Conservation (phyloP, 2,888 invertebrate genomes). For the Ophion obscuratus region DNA sequence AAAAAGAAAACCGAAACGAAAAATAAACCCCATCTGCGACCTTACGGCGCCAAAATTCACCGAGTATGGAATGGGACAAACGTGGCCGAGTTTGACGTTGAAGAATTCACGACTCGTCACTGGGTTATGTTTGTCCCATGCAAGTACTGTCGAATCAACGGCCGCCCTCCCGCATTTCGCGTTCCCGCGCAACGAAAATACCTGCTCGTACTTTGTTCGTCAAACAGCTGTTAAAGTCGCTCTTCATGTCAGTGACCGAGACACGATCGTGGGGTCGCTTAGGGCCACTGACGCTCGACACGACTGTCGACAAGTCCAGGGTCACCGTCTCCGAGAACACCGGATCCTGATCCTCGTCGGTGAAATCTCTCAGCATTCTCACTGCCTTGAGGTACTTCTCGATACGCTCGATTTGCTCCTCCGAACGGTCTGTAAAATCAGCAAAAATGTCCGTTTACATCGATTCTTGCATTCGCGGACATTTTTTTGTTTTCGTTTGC, state of each 20-base stretch:
- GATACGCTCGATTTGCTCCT: slow-evolving; percentile 91
- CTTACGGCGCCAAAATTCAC: background rate
- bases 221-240: slow-evolving; percentile 94
- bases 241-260: slow-evolving; percentile 94
- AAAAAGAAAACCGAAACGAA: background rate
- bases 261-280: slow-evolving; percentile 99
- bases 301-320: slow-evolving; percentile 94
- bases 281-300: slow-evolving; percentile 98
- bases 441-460: background rate
- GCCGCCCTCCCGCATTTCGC: background rate
- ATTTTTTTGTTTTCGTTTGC: background rate
- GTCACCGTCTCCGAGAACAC: slow-evolving; percentile 93
- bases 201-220: slow-evolving; percentile 91
- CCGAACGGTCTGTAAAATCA: slow-evolving; percentile 88
- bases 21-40: background rate
- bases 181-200: background rate
- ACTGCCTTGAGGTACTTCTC: slow-evolving; percentile 93
- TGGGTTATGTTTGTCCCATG: slow-evolving; percentile 82
- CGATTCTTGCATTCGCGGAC: background rate
- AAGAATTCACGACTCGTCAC: slow-evolving; percentile 75
- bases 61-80: slow-evolving; percentile 78
- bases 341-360: slow-evolving; percentile 91
- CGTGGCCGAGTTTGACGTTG: slow-evolving; percentile 76
- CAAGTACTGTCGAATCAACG: slow-evolving; percentile 73
- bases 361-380: slow-evolving; percentile 93